Conservation (phyloP, 1,140 invertebrate genomes). For the Drosophila willistoni region DNA sequence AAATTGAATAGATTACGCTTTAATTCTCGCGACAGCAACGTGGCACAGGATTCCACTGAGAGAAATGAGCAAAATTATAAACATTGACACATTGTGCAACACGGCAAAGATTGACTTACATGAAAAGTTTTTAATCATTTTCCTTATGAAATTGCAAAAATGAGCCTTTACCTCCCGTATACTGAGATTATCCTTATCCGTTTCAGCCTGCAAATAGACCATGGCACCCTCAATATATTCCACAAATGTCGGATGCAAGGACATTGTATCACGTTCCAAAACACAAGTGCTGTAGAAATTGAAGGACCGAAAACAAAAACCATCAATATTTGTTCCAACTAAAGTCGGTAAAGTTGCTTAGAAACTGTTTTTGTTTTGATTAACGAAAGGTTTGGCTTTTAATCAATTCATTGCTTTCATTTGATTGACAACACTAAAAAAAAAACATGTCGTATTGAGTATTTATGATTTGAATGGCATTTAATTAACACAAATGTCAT, state of each 20-base stretch:
- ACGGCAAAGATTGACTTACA: slow-evolving; percentile 85
- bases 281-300: slow-evolving; percentile 88
- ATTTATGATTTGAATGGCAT: neutral
- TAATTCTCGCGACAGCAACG: slow-evolving; percentile 93
- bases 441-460: neutral
- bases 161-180: slow-evolving; percentile 94
- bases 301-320: slow-evolving; percentile 32
- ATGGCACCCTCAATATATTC: slow-evolving; percentile 98
- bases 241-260: slow-evolving; percentile 93
- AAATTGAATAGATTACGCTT: slow-evolving; percentile 94
- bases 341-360: no score
- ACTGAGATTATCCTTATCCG: slow-evolving; percentile 92
- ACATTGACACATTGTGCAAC: slow-evolving; percentile 27
- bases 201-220: slow-evolving; percentile 94
- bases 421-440: neutral
- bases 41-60: slow-evolving; percentile 93
- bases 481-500: neutral
- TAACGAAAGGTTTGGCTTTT: neutral
- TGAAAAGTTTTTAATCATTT: slow-evolving; percentile 96
- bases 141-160: slow-evolving; percentile 96
- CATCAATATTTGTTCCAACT: no score
- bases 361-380: neutral
- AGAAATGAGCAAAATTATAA: slow-evolving; percentile 60
- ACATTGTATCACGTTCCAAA: slow-evolving; percentile 91
- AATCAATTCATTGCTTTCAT: neutral